Conservation (phyloP, 2,888 invertebrate genomes). For the Escarpia spicata region DNA sequence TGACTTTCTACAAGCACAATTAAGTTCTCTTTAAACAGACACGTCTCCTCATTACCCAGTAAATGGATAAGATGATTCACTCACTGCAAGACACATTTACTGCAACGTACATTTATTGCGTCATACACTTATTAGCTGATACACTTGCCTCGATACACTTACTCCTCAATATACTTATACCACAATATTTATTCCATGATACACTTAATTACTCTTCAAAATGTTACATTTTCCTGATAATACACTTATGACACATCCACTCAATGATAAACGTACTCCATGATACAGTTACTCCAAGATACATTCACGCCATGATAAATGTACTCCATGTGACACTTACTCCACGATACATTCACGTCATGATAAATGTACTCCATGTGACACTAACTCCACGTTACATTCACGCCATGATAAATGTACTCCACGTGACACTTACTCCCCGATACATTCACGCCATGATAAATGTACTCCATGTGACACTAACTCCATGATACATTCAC, state of each 20-base stretch:
- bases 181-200: no score
- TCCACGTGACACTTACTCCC: constrained; percentile 52
- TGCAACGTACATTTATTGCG: not conserved
- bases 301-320: constrained; percentile 31
- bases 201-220: no score
- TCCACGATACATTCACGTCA: not conserved
- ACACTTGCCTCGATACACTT: not conserved
- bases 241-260: not conserved
- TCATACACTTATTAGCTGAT: not conserved
- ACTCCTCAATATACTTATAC: not conserved
- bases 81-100: no score
- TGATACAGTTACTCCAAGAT: not conserved
- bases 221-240: constrained; percentile 57
- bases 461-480: constrained; percentile 59
- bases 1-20: not conserved
- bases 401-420: constrained; percentile 44
- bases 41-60: not conserved
- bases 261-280: not conserved
- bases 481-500: not conserved
- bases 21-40: not conserved
- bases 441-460: not conserved
- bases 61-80: not conserved
- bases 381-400: not conserved
- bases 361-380: not conserved
- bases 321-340: constrained; percentile 57